Percentiles rank a stretch among this genome's conserved stretches.
Evolutionary conservation across 2,888 invertebrate species (phyloP).

Genomic region (Drosophila bunnanda): DNA sequence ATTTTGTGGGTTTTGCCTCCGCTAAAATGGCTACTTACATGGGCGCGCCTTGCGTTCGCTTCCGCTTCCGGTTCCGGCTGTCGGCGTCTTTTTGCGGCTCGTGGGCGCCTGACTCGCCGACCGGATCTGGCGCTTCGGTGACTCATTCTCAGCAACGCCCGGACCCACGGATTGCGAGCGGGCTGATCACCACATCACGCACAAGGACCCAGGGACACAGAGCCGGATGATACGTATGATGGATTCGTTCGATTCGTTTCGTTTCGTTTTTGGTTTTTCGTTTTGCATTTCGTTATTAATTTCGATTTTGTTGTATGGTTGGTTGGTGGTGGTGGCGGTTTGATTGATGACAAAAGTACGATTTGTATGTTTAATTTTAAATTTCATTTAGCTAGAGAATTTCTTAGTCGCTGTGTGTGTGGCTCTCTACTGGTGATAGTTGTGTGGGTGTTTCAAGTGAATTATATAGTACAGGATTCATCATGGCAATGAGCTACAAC

Average conservation of each 20-base stretch:
- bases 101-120: conserved; percentile 85
- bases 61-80: conserved; percentile 84
- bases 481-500: conserved; percentile 18
- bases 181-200: conserved; percentile 79
- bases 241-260: conserved; percentile 37
- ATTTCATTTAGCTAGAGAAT: conserved; percentile 44
- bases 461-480: conserved; percentile 17
- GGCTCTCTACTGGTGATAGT: conserved; percentile 32
- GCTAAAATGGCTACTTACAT: conserved; percentile 86
- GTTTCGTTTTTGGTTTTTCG: conserved; percentile 31
- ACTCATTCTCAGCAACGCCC: conserved; percentile 87
- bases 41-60: conserved; percentile 88
- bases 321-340: conserved; percentile 56
- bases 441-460: conserved; percentile 32
- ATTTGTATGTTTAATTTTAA: conserved; percentile 66
- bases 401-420: conserved; percentile 25
- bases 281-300: conserved; percentile 22
- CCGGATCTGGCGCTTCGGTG: conserved; percentile 91
- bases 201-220: conserved; percentile 21
- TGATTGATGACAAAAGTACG: conserved; percentile 72
- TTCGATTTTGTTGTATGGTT: conserved; percentile 35
- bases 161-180: conserved; percentile 91
- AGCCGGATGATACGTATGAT: conserved; percentile 10
- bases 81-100: conserved; percentile 86
- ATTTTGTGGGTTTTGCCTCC: conserved; percentile 35